Evolutionary conservation across 2,113 vertebrate species (phyloP).

Genomic region (Eidolon helvum): DNA sequence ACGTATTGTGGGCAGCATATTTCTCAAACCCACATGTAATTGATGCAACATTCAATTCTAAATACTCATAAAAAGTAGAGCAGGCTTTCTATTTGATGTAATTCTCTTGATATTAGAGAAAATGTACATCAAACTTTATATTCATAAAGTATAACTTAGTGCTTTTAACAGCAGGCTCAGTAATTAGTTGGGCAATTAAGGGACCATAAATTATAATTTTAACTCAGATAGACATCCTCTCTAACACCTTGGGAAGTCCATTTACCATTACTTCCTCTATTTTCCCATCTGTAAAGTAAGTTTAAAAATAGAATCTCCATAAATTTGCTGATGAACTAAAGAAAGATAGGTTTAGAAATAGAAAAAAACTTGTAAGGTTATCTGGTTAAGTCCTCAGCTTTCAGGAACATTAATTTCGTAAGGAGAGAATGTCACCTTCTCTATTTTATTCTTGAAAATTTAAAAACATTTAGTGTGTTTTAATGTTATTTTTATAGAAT

Average conservation of each 20-base stretch:
- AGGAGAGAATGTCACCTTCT: neutral
- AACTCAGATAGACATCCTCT: conserved; percentile 66
- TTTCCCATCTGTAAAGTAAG: conserved; percentile 61
- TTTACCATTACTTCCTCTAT: conserved; percentile 62
- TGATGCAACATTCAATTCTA: conserved; percentile 42
- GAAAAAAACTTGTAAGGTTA: neutral
- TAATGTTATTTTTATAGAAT: conserved; percentile 34
- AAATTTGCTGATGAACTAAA: conserved; percentile 38
- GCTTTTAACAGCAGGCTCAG: conserved; percentile 73
- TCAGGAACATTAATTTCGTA: conserved; percentile 6
- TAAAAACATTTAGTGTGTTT: neutral
- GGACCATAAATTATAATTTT: conserved; percentile 68
- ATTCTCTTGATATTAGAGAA: conserved; percentile 63
- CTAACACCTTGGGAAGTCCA: conserved; percentile 71
- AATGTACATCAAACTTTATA: conserved; percentile 71
- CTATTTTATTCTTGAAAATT: conserved; percentile 1
- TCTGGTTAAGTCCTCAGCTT: neutral
- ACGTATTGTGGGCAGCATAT: neutral
- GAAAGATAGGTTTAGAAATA: conserved; percentile 14
- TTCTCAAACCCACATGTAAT: conserved; percentile 48
- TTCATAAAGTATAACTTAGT: conserved; percentile 72
- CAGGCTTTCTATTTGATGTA: conserved; percentile 47
- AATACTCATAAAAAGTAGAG: conserved; percentile 40
- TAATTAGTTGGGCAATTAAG: conserved; percentile 76
- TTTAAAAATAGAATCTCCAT: conserved; percentile 53